phyloP scores from a whole-genome alignment of 2,888 invertebrate genomes.

The Opisthograptis luteolata region DNA sequence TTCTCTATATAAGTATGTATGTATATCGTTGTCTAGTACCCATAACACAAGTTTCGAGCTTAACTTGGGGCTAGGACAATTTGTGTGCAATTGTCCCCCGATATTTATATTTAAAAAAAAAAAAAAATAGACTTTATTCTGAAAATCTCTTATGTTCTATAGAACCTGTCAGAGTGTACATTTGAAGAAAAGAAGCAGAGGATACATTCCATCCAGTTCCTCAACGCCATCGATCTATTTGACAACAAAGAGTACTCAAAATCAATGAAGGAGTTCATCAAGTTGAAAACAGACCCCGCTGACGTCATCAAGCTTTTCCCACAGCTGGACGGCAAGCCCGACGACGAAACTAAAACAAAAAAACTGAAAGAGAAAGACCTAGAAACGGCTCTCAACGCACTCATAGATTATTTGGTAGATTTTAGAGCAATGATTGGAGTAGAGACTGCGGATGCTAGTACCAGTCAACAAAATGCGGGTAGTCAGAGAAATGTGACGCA shows the following conservation, averaged over 20 bases:
- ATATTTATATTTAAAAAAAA: no score
- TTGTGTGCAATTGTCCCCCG: no score
- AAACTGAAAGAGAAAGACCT: conserved; percentile 92
- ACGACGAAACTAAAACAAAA: conserved; percentile 54
- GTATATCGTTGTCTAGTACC: no score
- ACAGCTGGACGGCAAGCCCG: conserved; percentile 87
- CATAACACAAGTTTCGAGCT: no score
- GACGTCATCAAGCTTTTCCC: conserved; percentile 98
- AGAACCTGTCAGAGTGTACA: conserved; percentile 93
- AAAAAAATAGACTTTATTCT: not conserved
- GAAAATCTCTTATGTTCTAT: conserved; percentile 28
- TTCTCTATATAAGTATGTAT: no score
- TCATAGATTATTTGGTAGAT: conserved; percentile 95
- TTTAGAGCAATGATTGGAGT: conserved; percentile 85
- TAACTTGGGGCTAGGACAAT: no score
- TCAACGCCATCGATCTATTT: conserved; percentile 96
- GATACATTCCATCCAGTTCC: conserved; percentile 94
- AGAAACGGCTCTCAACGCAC: conserved; percentile 93
- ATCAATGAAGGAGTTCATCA: conserved; percentile 96
- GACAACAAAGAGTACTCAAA: conserved; percentile 93
- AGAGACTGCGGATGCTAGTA: conserved; percentile 9
- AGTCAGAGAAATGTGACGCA: conserved; percentile 65
- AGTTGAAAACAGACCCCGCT: conserved; percentile 96
- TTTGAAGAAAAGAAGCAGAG: conserved; percentile 92
- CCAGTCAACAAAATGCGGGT: conserved; percentile 44